Percentiles rank a stretch among this genome's conserved stretches.
Conservation (phyloP, 2,113 vertebrate species). For the Gasterosteus aculeatus region DNA sequence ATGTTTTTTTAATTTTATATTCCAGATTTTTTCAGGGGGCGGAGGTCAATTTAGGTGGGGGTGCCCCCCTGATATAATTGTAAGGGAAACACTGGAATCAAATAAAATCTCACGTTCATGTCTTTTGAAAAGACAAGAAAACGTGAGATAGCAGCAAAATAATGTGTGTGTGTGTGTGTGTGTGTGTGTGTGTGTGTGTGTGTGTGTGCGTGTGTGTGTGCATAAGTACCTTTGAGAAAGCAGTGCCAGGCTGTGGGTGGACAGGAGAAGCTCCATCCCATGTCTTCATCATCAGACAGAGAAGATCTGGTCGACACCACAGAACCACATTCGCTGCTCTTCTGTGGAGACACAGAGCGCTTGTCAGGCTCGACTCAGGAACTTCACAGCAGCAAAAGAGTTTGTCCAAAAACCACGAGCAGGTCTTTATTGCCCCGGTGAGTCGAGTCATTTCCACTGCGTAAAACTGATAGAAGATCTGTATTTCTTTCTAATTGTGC, state of each 20-base stretch:
- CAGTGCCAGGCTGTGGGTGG: constrained; percentile 96
- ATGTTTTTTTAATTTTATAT: too few relatives aligned
- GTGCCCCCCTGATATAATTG: too few relatives aligned
- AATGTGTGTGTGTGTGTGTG: background rate
- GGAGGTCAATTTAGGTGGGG: too few relatives aligned
- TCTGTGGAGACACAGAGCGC: constrained; percentile 70
- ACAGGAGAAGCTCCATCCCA: constrained; percentile 97
- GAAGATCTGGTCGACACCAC: constrained; percentile 91
- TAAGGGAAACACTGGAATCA: too few relatives aligned
- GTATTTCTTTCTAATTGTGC: background rate
- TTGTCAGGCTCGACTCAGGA: background rate
- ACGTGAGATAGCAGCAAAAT: background rate
- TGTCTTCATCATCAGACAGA: constrained; percentile 94
- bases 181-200: background rate
- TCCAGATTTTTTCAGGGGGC: too few relatives aligned
- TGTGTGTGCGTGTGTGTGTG: constrained; percentile 1
- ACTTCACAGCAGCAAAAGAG: background rate
- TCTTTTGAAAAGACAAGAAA: background rate
- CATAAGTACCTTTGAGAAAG: constrained; percentile 91
- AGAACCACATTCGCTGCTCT: constrained; percentile 91
- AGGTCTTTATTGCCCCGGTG: background rate
- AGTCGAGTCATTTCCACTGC: background rate
- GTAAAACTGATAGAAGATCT: background rate
- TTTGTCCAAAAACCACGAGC: background rate
- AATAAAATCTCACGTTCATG: background rate